Percentiles rank a stretch among this genome's conserved stretches.
These are phyloP conservation scores for Lophura nycthemera DNA, from an alignment of 2,113 vertebrate species.

Conservation along the genomic window DNA sequence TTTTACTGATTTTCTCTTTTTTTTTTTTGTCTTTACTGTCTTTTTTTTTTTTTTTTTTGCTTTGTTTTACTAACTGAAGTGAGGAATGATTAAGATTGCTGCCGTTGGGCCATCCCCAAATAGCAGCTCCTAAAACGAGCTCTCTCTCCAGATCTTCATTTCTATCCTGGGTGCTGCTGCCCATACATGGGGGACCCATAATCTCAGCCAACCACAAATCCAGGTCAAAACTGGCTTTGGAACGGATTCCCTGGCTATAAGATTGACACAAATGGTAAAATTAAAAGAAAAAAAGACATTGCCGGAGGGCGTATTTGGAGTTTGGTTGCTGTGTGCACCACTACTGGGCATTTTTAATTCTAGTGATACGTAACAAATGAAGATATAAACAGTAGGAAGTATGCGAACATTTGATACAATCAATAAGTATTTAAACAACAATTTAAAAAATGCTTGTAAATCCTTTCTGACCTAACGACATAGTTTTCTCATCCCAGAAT, in stretches of 20 bases:
- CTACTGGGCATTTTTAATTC: neutral
- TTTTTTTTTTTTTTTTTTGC: neutral
- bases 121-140: neutral
- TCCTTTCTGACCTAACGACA: neutral
- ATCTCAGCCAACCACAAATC: neutral
- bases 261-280: too few species aligned
- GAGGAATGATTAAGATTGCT: neutral
- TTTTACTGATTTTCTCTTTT: neutral
- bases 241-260: neutral
- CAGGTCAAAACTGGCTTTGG: neutral
- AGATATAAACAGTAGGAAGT: neutral
- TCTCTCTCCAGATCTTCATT: neutral
- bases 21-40: neutral
- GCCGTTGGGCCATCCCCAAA: neutral
- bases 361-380: neutral
- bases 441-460: neutral
- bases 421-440: neutral
- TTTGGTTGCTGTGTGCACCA: conserved; percentile 29
- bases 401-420: neutral
- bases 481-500: neutral
- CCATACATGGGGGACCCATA: fast-evolving
- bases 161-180: neutral
- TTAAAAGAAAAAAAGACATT: neutral
- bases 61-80: neutral
- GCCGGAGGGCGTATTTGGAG: neutral